Base-by-base conservation (phyloP, 2,888 invertebrate genomes). In the Lasioglossum marginatum region DNA sequence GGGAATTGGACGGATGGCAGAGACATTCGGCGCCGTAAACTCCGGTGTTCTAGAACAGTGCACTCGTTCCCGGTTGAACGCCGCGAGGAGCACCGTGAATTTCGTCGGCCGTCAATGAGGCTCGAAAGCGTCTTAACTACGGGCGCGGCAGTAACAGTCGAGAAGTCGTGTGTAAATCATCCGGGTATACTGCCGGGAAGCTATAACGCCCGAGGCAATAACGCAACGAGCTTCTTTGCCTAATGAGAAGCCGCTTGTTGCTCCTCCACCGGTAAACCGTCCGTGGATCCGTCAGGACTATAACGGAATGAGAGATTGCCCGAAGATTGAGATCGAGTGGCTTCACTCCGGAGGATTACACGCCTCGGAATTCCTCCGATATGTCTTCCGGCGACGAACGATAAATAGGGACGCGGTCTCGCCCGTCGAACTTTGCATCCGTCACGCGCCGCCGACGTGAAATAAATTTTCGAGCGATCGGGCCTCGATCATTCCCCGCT, bases 211-310 rank as follows among this genome's bases (percentile, higher is more conserved):
- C 34, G 5, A 77, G 77, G 82, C 86, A 86, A 82, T 86, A 80
- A 86, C 71, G 74, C n/a, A 60, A 77, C 52, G 52, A 66, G 86
- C 77, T 87, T 87, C 79, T 82, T 86, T 71, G 57, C 82, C 68
- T 82, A 87, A 87, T 82, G 82, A 86, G 79, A 82, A 82, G 77
- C 86, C 45, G 82, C 73, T 86, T 77, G 86, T 79, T 86, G 82
- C 82, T 66, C 70, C 66, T 74, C 82, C 77, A 45, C 52, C 52
- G 43, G 70, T 23, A 60, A 74, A 68, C 43, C 31, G 79, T 60
- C 70, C 66, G 73, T 45, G 74, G 79, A 82, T 86, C 79, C 68
- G 79, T 77, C 79, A 77, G 37, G 45, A 12, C 66, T 75, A 77
- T 80, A 71, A 79, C 74, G 68, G 77, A 81, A 85, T 63, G 85